A percentile compares a stretch with the other conserved stretches of the same genome.
phyloP scores from a whole-genome alignment of 2,113 vertebrate genomes.

The Anser cygnoides region DNA sequence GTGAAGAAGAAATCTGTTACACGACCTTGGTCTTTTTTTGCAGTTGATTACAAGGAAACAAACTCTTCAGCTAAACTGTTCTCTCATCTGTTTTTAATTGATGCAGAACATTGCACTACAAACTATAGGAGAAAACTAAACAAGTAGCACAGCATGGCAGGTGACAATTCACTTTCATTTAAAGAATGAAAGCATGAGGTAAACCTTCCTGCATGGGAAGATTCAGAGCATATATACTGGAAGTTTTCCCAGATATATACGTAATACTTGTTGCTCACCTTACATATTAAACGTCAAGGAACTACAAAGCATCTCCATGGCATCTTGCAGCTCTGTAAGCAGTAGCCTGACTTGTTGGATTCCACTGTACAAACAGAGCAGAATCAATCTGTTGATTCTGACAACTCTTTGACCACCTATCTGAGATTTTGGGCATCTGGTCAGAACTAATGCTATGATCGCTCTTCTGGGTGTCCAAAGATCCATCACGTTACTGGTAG shows the following conservation, averaged over 20 bases:
- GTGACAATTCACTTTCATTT: not conserved
- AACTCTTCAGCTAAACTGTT: constrained; percentile 68
- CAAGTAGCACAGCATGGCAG: not conserved
- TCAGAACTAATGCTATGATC: not conserved
- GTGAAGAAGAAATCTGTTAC: constrained; percentile 72
- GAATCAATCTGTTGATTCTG: not conserved
- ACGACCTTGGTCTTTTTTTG: constrained; percentile 78
- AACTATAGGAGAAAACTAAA: constrained; percentile 47
- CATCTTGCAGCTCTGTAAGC: not conserved
- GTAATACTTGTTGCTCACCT: not conserved
- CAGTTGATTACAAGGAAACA: constrained; percentile 78
- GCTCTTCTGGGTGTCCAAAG: not conserved
- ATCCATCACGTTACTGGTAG: not conserved
- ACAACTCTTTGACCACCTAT: not conserved
- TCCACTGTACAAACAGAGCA: not conserved
- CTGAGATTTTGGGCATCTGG: not conserved
- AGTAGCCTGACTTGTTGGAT: not conserved
- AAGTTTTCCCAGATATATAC: not conserved
- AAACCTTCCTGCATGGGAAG: not conserved
- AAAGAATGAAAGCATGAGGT: not conserved
- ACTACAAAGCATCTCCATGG: not conserved
- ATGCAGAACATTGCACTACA: constrained; percentile 55
- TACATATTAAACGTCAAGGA: not conserved
- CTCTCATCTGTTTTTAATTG: constrained; percentile 74
- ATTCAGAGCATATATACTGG: not conserved